Percentiles rank a stretch among this genome's conserved stretches.
phyloP scores from a whole-genome alignment of 2,113 vertebrate species.

The Anhinga rufa region DNA sequence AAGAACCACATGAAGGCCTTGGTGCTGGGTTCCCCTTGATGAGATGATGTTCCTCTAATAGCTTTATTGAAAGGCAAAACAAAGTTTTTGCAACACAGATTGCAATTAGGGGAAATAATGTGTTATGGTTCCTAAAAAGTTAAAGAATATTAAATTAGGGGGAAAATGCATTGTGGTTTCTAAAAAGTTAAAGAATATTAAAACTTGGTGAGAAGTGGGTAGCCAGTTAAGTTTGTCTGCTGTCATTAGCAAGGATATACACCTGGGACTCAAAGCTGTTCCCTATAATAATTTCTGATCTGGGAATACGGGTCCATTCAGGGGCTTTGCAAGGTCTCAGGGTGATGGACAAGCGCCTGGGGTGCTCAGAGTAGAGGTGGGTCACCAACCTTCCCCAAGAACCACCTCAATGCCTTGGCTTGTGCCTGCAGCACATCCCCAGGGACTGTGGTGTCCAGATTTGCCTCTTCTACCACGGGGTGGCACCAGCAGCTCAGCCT shows the following conservation, averaged over 20 bases:
- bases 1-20: background rate
- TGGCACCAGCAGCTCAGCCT: conserved; percentile 5
- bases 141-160: background rate
- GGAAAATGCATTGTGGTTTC: background rate
- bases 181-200: background rate
- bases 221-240: background rate
- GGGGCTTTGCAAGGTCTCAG: background rate
- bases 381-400: background rate
- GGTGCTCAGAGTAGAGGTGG: background rate
- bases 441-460: background rate
- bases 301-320: background rate
- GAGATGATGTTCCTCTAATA: background rate
- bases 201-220: background rate
- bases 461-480: background rate
- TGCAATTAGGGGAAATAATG: background rate
- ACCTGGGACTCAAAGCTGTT: background rate
- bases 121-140: background rate
- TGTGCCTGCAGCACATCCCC: too few relatives aligned
- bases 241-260: background rate
- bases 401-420: background rate
- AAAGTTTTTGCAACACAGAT: background rate
- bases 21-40: background rate
- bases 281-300: rapidly evolving
- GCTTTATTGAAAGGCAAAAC: background rate
- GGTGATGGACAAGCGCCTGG: background rate